Evolutionary conservation across 2,113 vertebrate species (phyloP).

Genomic region (Nanorana parkeri): DNA sequence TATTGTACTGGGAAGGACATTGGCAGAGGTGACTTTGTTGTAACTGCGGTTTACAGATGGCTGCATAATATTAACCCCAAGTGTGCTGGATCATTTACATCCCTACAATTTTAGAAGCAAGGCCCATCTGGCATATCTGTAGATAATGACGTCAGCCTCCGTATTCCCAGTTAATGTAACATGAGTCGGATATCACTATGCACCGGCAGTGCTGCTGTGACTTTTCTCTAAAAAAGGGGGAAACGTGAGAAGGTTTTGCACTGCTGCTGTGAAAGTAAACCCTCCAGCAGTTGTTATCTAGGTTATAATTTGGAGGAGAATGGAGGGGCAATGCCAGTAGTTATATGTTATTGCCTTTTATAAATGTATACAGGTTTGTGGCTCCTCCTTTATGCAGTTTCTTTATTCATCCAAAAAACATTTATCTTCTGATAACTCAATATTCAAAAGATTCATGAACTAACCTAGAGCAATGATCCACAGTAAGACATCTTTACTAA

Average conservation of each 20-base stretch:
- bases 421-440: too few species aligned
- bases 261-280: background rate
- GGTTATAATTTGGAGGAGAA: background rate
- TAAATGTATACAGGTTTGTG: too few species aligned
- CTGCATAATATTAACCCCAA: slow-evolving; percentile 15
- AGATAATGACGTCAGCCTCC: background rate
- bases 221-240: background rate
- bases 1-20: slow-evolving; percentile 17
- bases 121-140: background rate
- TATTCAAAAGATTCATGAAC: too few species aligned
- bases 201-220: background rate
- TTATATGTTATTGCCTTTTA: too few species aligned
- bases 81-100: background rate
- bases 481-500: too few species aligned
- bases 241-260: background rate
- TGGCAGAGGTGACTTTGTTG: slow-evolving; percentile 51
- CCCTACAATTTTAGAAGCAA: background rate
- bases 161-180: background rate
- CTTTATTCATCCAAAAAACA: too few species aligned
- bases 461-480: too few species aligned
- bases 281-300: background rate
- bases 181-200: background rate
- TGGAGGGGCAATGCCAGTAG: too few species aligned
- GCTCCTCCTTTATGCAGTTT: too few species aligned
- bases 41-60: slow-evolving; percentile 34